These are phyloP conservation scores for Adelosebastes latens DNA, from an alignment of 2,797 vertebrate species.

Conservation along the genomic window DNA sequence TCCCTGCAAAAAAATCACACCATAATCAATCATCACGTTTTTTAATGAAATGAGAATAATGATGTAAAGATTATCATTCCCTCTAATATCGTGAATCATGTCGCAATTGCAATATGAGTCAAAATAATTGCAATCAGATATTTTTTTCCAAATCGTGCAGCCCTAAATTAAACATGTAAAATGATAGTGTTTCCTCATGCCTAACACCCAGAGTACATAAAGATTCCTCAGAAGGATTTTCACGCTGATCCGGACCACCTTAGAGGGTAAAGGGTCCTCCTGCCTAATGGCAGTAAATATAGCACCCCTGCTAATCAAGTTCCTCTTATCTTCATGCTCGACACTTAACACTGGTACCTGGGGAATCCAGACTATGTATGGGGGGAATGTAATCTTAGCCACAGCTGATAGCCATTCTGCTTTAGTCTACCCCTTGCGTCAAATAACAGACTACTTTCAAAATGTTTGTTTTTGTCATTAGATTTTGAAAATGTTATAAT, in stretches of 20 bases:
- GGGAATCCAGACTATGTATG: slow-evolving; percentile 70
- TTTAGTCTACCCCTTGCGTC: slow-evolving; percentile 12
- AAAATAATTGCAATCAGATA: too few relatives aligned
- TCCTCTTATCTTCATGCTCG: slow-evolving; percentile 70
- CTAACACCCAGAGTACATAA: not conserved
- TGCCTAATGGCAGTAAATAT: slow-evolving; percentile 74
- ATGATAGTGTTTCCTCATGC: not conserved
- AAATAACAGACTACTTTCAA: slow-evolving; percentile 17
- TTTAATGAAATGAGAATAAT: too few relatives aligned
- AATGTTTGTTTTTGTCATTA: not conserved
- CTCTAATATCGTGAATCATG: too few relatives aligned
- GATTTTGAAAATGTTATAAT: not conserved
- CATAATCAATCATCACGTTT: too few relatives aligned
- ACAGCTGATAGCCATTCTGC: slow-evolving; percentile 46
- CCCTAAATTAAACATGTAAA: not conserved
- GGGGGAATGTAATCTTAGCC: slow-evolving; percentile 63
- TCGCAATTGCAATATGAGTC: too few relatives aligned
- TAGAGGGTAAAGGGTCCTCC: slow-evolving; percentile 52
- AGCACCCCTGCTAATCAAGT: slow-evolving; percentile 68
- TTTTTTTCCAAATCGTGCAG: too few relatives aligned
- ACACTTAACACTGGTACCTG: slow-evolving; percentile 76
- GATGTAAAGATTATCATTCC: too few relatives aligned
- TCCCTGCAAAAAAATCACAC: too few relatives aligned
- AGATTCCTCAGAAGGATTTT: slow-evolving; percentile 24
- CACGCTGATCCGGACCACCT: slow-evolving; percentile 7